Base-by-base conservation (phyloP, 2,888 invertebrate species). In the Micoletzkya japonica region DNA sequence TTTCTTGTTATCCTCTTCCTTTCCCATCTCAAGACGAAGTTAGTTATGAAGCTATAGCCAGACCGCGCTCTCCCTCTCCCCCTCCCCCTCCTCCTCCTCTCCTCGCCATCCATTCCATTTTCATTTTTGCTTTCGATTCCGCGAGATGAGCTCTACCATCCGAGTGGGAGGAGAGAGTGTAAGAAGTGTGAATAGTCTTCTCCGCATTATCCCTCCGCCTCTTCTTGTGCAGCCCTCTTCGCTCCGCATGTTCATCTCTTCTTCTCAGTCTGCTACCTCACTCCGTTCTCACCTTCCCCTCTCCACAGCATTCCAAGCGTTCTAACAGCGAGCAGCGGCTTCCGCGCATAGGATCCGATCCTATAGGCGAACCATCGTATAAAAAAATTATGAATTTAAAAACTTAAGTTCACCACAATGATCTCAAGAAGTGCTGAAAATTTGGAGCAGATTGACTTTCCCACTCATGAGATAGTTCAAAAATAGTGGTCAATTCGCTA, bases 121-220 rank as follows among this genome's bases (percentile, higher is more conserved):
- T 68, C 57, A 50, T 52, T 30, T 66, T 50, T 52, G 49, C 28
- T 66, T 66, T 66, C 32, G n/a, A 56, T 37, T 37, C 39, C n/a
- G 10, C 44, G 20, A 14, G 44, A 10, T 44, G 10, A 44, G 44
- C 10, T 44, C 14, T 44, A 10, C 14, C 20, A 44, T 14, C 44
- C 10, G 44, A 44, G 44, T 44, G 14, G 20, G 20, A 44, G 10
- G 14, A 44, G 20, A 20, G 20, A 20, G 44, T 10, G 44, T 10
- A 10, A 44, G 44, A 44, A 44, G 44, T 14, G n/a, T n/a, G n/a
- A n/a, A n/a, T n/a, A n/a, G n/a, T n/a, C n/a, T 20, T 44, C 44
- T 44, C 20, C 44, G 20, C 20, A 44, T 44, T 44, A 10, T 44
- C 44, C 44, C 10, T 44, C 10, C 10, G 20, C 44, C 20, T 44